Evolutionary conservation across 2,113 vertebrate genomes (phyloP), one percentile per base, ranked within the genome.

Genomic region (Dromaius novaehollandiae): DNA sequence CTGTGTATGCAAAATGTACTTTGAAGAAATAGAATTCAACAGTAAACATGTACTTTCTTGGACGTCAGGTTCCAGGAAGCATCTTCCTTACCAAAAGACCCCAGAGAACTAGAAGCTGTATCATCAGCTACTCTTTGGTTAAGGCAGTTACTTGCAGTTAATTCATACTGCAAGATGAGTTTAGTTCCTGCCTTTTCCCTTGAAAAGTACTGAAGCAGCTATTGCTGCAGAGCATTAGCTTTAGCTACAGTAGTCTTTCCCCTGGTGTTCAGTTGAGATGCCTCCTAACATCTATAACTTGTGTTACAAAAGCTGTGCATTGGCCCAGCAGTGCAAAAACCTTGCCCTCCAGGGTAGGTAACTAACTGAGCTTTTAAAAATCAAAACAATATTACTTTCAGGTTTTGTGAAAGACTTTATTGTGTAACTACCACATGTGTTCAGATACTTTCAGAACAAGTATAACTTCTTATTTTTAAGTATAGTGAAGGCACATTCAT

Each of bases 401-500:
- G 58, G 82, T 90, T 77, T 78, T 90, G 91, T 83, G 95, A 90
- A 96, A 95, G 77, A 70, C 55, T 97, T 97, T 97, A 97, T 96
- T 98, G 86, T 97, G 88, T 89, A 70, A 83, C 63, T 91, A 73
- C 79, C 6, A 15, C 12, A 40, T 65, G 86, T 74, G 84, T 25
- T 69, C 56, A 68, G 86, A 14, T 2, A 73, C 86, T 55, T 70
- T 8, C 58, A 66, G 86, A 83, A 91, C 80, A 74, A 66, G 75
- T 28, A 77, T 66, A 60, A 68, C 50, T 82, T 71, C 66, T 11
- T 61, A 70, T 8, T 79, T 76, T 69, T 56, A 84, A 51, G 88
- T 74, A 93, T 90, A 84, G 77, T 24, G 94, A 97, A 98, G 97
- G 97, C 97, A 97, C 97, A 32, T 96, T 93, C 84, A 95, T 91